Evolutionary conservation across 2,113 vertebrate genomes (phyloP).

Genomic region (Colistium nudipinnis): DNA sequence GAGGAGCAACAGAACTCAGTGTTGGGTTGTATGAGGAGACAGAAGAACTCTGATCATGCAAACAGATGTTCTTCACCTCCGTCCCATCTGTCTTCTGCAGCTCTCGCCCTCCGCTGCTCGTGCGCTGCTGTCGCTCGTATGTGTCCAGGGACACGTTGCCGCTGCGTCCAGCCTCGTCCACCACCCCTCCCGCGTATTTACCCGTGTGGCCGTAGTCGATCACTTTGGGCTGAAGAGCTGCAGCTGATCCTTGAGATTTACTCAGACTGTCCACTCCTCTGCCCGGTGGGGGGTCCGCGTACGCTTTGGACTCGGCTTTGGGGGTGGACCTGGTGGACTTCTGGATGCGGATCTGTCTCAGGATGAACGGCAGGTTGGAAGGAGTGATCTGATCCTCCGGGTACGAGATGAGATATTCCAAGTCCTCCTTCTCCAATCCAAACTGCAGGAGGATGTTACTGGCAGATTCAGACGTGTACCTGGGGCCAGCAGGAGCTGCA

Average conservation of each 20-base stretch:
- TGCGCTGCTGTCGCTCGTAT: background rate
- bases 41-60: background rate
- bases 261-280: slow-evolving; percentile 10
- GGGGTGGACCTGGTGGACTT: slow-evolving; percentile 82
- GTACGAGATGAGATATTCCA: slow-evolving; percentile 91
- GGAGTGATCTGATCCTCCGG: slow-evolving; percentile 93
- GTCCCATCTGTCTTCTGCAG: slow-evolving; percentile 64
- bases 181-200: slow-evolving; percentile 85
- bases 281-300: slow-evolving; percentile 19
- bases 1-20: background rate
- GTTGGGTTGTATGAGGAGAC: slow-evolving; percentile 11
- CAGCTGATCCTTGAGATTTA: slow-evolving; percentile 8
- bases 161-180: slow-evolving; percentile 67
- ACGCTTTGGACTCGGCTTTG: slow-evolving; percentile 30
- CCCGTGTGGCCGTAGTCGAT: slow-evolving; percentile 94
- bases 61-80: slow-evolving; percentile 40
- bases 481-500: slow-evolving; percentile 46
- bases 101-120: slow-evolving; percentile 43
- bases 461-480: slow-evolving; percentile 90
- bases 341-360: slow-evolving; percentile 89
- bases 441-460: slow-evolving; percentile 90
- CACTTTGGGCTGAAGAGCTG: slow-evolving; percentile 84
- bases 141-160: background rate
- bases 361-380: slow-evolving; percentile 91
- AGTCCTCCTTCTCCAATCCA: slow-evolving; percentile 92